Percentiles rank a stretch among this genome's conserved stretches.
Conservation (phyloP, 1,140 invertebrate genomes). For the Elymnias hypermnestra region DNA sequence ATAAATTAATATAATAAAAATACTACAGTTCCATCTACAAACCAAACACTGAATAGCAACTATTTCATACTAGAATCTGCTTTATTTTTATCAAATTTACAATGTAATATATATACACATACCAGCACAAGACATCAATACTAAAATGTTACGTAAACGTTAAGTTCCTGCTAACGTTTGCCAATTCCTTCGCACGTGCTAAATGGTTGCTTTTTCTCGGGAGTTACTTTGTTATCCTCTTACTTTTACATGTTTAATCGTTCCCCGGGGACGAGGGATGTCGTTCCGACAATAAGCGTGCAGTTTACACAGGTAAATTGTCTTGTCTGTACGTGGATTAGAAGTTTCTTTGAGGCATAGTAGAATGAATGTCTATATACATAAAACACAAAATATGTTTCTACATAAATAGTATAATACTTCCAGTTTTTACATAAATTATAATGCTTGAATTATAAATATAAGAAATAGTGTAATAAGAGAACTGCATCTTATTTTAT, state of each 20-base stretch:
- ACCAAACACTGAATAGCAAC: too few relatives aligned
- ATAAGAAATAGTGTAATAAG: too few relatives aligned
- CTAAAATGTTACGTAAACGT: conserved; percentile 36
- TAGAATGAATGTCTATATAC: background rate
- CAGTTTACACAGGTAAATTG: conserved; percentile 10
- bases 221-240: conserved; percentile 63
- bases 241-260: conserved; percentile 74
- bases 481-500: too few relatives aligned
- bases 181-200: conserved; percentile 64
- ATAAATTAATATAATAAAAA: too few relatives aligned
- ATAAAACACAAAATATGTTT: too few relatives aligned
- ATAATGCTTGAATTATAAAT: too few relatives aligned
- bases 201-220: conserved; percentile 55
- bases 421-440: too few relatives aligned
- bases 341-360: background rate
- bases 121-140: conserved; percentile 8
- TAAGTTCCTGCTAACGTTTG: conserved; percentile 60
- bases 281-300: conserved; percentile 6
- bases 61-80: too few relatives aligned
- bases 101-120: background rate
- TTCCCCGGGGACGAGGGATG: conserved; percentile 41
- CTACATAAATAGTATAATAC: too few relatives aligned
- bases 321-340: conserved; percentile 4
- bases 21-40: too few relatives aligned
- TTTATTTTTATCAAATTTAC: too few relatives aligned